Percentiles rank a stretch among this genome's conserved stretches.
Evolutionary conservation across 2,797 vertebrate species (phyloP).

Genomic region (Chrosomus eos): DNA sequence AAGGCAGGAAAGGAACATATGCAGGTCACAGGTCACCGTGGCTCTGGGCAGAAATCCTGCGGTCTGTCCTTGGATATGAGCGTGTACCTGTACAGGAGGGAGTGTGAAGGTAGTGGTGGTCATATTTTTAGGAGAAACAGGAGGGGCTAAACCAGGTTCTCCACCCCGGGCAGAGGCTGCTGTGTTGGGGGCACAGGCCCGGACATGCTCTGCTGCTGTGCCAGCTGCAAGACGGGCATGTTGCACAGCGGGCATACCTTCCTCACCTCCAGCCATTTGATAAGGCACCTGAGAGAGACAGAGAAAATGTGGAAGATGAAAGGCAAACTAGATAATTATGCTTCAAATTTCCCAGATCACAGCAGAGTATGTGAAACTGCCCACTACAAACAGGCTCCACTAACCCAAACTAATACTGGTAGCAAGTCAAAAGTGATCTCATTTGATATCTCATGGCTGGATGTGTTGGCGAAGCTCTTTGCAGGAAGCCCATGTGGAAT

Average conservation of each 20-base stretch:
- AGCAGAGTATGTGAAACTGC: background rate
- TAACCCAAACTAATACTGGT: background rate
- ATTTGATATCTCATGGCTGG: background rate
- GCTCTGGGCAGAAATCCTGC: conserved; percentile 49
- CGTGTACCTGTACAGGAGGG: conserved; percentile 70
- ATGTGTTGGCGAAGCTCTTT: background rate
- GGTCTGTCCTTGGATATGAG: conserved; percentile 58
- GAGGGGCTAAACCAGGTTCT: conserved; percentile 90
- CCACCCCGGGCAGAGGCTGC: conserved; percentile 89
- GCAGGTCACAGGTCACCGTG: conserved; percentile 36
- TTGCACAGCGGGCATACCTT: conserved; percentile 98
- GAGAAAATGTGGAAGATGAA: background rate
- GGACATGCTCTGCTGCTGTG: conserved; percentile 84
- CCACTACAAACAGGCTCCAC: background rate
- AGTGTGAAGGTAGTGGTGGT: conserved; percentile 50
- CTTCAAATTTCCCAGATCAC: background rate
- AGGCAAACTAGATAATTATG: background rate
- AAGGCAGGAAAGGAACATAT: conserved; percentile 59
- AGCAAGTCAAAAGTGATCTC: background rate
- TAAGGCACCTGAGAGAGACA: conserved; percentile 89
- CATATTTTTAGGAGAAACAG: conserved; percentile 3
- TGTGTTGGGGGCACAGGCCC: conserved; percentile 78
- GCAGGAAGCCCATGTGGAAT: conserved; percentile 7
- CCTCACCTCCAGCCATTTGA: conserved; percentile 98
- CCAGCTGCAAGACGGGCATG: conserved; percentile 95